Evolutionary conservation across 2,888 invertebrate genomes (phyloP).

Genomic region (Hoplodrina blanda): DNA sequence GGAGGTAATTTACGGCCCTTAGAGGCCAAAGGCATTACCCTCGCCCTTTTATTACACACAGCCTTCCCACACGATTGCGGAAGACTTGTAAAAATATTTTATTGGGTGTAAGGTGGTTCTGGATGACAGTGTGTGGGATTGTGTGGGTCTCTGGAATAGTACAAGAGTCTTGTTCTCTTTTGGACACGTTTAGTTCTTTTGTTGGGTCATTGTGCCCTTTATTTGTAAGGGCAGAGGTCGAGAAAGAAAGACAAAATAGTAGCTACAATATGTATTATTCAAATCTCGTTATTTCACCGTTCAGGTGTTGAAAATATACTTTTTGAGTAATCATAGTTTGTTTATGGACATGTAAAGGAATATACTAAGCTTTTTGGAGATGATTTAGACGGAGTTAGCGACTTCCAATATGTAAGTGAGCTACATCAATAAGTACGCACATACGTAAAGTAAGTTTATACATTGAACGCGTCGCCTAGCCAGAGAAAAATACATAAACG

Average conservation of each 20-base stretch:
- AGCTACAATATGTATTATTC: too few relatives aligned
- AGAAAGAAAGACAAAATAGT: not conserved
- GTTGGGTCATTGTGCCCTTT: not conserved
- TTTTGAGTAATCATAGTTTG: too few relatives aligned
- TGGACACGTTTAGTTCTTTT: not conserved
- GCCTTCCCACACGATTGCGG: conserved; percentile 64
- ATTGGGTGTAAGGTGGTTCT: conserved; percentile 57
- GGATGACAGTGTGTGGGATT: conserved; percentile 44
- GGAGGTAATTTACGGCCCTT: conserved; percentile 74
- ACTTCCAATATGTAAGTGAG: too few relatives aligned
- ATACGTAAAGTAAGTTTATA: not conserved
- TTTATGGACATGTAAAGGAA: too few relatives aligned
- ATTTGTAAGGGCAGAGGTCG: conserved; percentile 4
- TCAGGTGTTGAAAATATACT: too few relatives aligned
- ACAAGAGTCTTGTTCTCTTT: conserved; percentile 17
- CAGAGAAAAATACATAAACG: not conserved
- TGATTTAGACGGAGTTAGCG: too few relatives aligned
- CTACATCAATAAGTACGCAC: too few relatives aligned
- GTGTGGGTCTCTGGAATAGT: conserved; percentile 7
- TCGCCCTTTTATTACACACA: conserved; percentile 65
- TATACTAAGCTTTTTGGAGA: too few relatives aligned
- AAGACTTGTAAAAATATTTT: conserved; percentile 74
- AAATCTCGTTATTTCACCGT: too few relatives aligned
- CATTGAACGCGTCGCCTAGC: not conserved
- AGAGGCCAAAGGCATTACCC: conserved; percentile 65